Conservation (phyloP, 1,140 invertebrate genomes). For the Nautilus pompilius region DNA sequence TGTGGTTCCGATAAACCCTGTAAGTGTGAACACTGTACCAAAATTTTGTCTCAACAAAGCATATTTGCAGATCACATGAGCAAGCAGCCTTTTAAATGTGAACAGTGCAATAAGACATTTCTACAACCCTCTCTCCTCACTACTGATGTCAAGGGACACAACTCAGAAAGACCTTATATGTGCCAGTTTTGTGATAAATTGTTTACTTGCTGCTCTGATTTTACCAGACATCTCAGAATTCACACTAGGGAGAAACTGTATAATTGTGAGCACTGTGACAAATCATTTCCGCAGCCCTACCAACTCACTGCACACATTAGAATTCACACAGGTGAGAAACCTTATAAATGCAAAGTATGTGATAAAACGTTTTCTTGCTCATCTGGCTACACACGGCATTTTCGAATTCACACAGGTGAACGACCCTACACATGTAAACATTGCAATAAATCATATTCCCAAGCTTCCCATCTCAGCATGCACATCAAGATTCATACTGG, state of each 20-base stretch:
- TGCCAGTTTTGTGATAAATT: slow-evolving; percentile 9
- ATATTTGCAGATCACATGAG: too few species aligned
- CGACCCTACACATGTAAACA: slow-evolving; percentile 46
- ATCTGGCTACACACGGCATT: slow-evolving; percentile 42
- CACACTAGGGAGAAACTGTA: slow-evolving; percentile 46
- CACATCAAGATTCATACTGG: slow-evolving; percentile 49
- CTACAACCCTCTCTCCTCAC: too few species aligned
- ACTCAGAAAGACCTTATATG: slow-evolving; percentile 63
- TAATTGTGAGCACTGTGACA: slow-evolving; percentile 16
- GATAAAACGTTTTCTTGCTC: slow-evolving; percentile 31
- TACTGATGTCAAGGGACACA: too few species aligned
- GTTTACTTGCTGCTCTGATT: slow-evolving; percentile 5
- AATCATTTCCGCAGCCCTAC: slow-evolving; percentile 16
- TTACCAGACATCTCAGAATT: slow-evolving; percentile 55
- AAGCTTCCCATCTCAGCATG: slow-evolving; percentile 30
- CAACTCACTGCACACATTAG: slow-evolving; percentile 42
- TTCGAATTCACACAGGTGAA: slow-evolving; percentile 49
- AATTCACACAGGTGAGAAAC: slow-evolving; percentile 51
- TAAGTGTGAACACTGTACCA: too few species aligned
- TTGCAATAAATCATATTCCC: slow-evolving; percentile 36
- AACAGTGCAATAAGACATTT: too few species aligned
- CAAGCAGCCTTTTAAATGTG: too few species aligned
- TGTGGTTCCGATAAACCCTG: too few species aligned
- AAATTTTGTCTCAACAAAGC: too few species aligned
- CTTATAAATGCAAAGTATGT: slow-evolving; percentile 53